phyloP scores from a whole-genome alignment of 2,888 invertebrate species.

The Empis stercorea region DNA sequence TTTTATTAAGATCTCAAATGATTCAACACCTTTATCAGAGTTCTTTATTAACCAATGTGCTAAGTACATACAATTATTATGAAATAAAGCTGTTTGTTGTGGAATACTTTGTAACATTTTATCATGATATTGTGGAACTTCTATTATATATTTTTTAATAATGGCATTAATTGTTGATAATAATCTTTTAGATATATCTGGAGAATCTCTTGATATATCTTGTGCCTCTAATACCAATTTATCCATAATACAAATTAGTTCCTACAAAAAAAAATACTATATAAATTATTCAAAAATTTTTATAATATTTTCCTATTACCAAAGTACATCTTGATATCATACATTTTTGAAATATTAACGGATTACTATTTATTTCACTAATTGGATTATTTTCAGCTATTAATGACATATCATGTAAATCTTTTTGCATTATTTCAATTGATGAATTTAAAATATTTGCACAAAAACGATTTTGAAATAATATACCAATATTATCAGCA shows the following conservation, averaged over 20 bases:
- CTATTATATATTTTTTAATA: slow-evolving; percentile 61
- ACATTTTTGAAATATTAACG: slow-evolving; percentile 30
- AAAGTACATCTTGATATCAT: slow-evolving; percentile 36
- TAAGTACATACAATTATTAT: slow-evolving; percentile 87
- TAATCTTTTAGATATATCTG: slow-evolving; percentile 40
- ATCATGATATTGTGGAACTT: slow-evolving; percentile 69
- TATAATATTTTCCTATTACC: slow-evolving; percentile 19
- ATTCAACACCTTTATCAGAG: slow-evolving; percentile 42
- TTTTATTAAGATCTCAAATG: slow-evolving; percentile 52
- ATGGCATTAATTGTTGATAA: slow-evolving; percentile 58
- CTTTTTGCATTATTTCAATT: slow-evolving; percentile 60
- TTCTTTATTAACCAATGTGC: slow-evolving; percentile 59
- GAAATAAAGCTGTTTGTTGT: slow-evolving; percentile 70
- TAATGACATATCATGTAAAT: slow-evolving; percentile 59
- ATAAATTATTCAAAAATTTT: neutral
- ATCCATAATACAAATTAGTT: slow-evolving; percentile 30
- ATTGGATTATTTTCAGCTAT: slow-evolving; percentile 38
- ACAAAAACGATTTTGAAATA: slow-evolving; percentile 66
- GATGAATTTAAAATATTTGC: slow-evolving; percentile 56
- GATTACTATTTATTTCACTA: slow-evolving; percentile 18
- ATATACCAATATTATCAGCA: slow-evolving; percentile 56
- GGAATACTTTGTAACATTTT: slow-evolving; percentile 71
- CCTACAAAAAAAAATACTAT: slow-evolving; percentile 16
- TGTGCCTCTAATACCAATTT: slow-evolving; percentile 25
- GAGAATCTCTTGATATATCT: slow-evolving; percentile 11